A percentile compares a stretch with the other conserved stretches of the same genome.
Conservation (phyloP, 2,888 invertebrate species). For the Nemoura dubitans region DNA sequence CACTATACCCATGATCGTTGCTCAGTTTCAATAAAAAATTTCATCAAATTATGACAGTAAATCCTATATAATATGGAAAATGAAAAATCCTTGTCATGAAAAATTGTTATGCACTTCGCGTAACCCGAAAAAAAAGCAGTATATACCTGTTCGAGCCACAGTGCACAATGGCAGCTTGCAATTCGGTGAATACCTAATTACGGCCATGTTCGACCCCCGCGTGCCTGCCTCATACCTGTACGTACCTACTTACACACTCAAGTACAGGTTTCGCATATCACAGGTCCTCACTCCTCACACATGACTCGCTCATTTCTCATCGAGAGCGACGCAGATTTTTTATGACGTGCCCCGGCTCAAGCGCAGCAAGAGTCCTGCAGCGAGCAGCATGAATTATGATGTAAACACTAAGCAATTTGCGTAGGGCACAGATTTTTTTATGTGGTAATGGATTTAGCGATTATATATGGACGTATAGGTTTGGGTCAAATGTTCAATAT, state of each 20-base stretch:
- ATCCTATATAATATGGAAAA: no score
- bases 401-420: no score
- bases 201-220: neutral
- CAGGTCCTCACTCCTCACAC: neutral
- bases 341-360: neutral
- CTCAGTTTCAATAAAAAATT: no score
- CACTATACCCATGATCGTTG: no score
- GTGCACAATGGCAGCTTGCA: neutral
- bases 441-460: no score
- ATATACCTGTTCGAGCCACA: neutral
- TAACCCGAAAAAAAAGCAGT: neutral
- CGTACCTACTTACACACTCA: neutral
- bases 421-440: no score
- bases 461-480: no score
- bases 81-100: no score
- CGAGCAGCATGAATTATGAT: no score
- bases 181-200: constrained; percentile 7
- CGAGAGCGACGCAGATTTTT: neutral
- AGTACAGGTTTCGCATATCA: neutral
- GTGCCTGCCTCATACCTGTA: neutral
- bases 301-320: neutral
- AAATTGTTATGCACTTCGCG: neutral
- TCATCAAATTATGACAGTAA: no score
- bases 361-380: no score
- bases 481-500: no score